Evolutionary conservation across 2,797 vertebrate genomes (phyloP), one percentile per base, ranked within the genome.

Genomic region (Melanotaenia pygmaea): DNA sequence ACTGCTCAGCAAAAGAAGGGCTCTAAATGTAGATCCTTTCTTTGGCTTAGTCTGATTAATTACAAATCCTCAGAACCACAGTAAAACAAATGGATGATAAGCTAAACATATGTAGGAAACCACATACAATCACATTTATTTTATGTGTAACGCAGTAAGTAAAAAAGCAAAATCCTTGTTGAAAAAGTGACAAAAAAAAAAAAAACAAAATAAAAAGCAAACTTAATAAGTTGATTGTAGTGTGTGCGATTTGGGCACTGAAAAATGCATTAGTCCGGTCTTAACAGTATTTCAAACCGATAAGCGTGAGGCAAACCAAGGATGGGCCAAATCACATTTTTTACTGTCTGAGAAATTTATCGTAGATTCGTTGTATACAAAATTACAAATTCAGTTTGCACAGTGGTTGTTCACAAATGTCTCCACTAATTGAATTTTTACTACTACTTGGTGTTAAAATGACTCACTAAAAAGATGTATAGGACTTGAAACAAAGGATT

Each of bases 281-380:
- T 93, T 92, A 93, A 91, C 76, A 89, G 88, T 86, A 89, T 90
- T 86, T 93, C 74, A 89, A 16, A 32, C 26, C 10, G 24, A 24
- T 30, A 18, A 24, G 1, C 24, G 28, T 4, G 22, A 61, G 35
- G 37, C 10, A 28, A 26, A 53, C 50, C 8, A 7, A 13, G 50
- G 4, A 22, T 53, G 9, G 11, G 11, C 50, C 11, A 53, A 53
- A 11, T 53, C 1, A 47, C 45, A 20, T 47, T n/a, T 47, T 53
- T 22, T 51, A 24, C 50, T 9, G 9, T n/a, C 3, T 53, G 50
- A 11, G 4, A 26, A 53, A 53, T 53, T 12, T 53, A 53, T 53
- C 10, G 11, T 24, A 12, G 11, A 26, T 53, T 53, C 10, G 16
- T 1, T 53, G 3, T 2, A 2, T 26, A 6, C 16, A 24, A 26